phyloP scores from a whole-genome alignment of 2,113 vertebrate species.

The Arothron firmamentum region DNA sequence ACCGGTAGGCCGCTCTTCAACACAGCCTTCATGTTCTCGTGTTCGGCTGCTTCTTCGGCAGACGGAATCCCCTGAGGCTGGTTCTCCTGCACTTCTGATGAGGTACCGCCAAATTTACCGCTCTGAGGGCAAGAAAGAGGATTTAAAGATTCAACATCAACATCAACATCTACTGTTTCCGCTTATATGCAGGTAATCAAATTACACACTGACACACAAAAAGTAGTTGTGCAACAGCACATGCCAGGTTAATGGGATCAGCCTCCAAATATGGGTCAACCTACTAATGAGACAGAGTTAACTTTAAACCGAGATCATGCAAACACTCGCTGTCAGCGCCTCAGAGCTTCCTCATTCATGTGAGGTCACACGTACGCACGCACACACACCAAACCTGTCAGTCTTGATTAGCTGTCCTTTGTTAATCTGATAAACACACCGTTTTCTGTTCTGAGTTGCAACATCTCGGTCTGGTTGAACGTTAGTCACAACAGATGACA shows the following conservation, averaged over 20 bases:
- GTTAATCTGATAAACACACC: constrained; percentile 4
- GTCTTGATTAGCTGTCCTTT: constrained; percentile 11
- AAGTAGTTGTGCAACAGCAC: background rate
- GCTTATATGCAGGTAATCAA: background rate
- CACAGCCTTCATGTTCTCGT: constrained; percentile 96
- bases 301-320: constrained; percentile 9
- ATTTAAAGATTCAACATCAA: background rate
- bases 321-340: background rate
- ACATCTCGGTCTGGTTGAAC: constrained; percentile 4
- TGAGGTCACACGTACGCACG: constrained; percentile 3
- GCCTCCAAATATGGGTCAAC: background rate
- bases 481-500: constrained; percentile 17
- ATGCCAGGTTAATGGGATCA: constrained; percentile 9
- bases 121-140: constrained; percentile 66
- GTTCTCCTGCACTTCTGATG: constrained; percentile 66
- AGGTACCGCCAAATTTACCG: constrained; percentile 83
- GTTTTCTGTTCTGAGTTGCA: constrained; percentile 18
- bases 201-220: background rate
- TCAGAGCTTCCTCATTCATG: constrained; percentile 28
- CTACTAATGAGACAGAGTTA: constrained; percentile 1
- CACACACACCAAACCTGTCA: constrained; percentile 17
- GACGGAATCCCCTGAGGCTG: constrained; percentile 82
- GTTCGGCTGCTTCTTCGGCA: constrained; percentile 84
- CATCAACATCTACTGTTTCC: background rate
- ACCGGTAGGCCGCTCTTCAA: constrained; percentile 75